Base-by-base conservation (phyloP, 2,797 vertebrate species). In the Phoeniculus purpureus region DNA sequence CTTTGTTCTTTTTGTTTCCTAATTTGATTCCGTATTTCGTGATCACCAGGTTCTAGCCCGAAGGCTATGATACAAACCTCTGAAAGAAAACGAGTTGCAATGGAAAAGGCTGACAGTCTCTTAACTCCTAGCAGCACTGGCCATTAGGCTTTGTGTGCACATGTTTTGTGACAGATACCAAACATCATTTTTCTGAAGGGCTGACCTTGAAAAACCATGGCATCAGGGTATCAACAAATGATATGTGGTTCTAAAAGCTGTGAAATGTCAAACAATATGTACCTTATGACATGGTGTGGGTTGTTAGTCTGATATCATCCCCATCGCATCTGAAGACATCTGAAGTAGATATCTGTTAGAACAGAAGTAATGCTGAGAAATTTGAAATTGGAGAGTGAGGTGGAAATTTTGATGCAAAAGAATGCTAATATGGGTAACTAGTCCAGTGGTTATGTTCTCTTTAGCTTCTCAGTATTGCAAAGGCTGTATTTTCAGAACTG, bases 201-300 rank as follows among this genome's bases (percentile, higher is more conserved):
- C 66, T 94, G 84, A 81, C 79, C 90, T 92, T 92, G 84, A 84
- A 86, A 94, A 84, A 73, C 87, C 37, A 18, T n/a, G 65, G n/a
- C 55, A 51, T 81, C 66, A 65, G 59, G 67, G 29, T 29, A 66
- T 40, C 40, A 32, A 13, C 65, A 65, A 87, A 81, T 55, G 58
- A 66, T 55, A 45, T 51, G 11, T 23, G 40, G 27, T 37, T 86
- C 58, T 89, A 79, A 87, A 90, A 83, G 76, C 50, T 80, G 61
- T 84, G 45, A 73, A 85, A 78, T 85, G 71, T 68, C 76, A 68
- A 88, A 56, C 62, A n/a, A 3, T 2, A 0, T 29, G n/a, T 29
- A 32, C 51, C 21, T 67, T 66, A 12, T 11, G 59, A 40, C 47
- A 54, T 2, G 5, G 6, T 55, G 34, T 12, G 5, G n/a, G 75